phyloP scores from a whole-genome alignment of 2,113 vertebrate species.

The Bos javanicus region DNA sequence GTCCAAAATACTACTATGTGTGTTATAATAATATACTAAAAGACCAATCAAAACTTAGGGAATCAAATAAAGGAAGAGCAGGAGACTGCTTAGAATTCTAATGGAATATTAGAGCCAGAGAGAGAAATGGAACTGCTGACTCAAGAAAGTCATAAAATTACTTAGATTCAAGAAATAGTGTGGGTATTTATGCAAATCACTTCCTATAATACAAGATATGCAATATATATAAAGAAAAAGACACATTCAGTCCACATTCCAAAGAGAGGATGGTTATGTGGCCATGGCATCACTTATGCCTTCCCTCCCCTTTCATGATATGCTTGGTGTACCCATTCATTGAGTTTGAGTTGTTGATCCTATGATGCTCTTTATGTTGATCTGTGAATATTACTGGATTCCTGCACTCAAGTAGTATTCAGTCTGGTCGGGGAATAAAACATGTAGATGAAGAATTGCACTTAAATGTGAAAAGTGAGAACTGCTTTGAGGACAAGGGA shows the following conservation, averaged over 20 bases:
- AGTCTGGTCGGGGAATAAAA: background rate
- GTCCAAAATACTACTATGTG: background rate
- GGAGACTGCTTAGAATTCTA: background rate
- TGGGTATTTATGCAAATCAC: background rate
- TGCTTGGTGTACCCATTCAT: background rate
- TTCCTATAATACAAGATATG: background rate
- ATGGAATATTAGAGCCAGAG: background rate
- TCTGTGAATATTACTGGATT: background rate
- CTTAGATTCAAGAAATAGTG: background rate
- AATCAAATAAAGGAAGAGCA: background rate
- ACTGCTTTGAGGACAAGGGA: background rate
- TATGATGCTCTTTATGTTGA: background rate
- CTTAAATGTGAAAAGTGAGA: background rate
- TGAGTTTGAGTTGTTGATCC: background rate
- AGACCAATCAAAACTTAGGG: background rate
- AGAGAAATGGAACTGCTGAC: background rate
- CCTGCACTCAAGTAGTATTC: background rate
- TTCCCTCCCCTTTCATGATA: background rate
- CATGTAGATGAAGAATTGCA: background rate
- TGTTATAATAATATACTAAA: background rate
- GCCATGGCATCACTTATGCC: accelerated
- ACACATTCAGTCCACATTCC: background rate
- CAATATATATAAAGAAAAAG: background rate
- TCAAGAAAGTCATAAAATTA: background rate
- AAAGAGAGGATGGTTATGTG: background rate